Conservation (phyloP, 2,113 vertebrate species). For the Rhombomys opimus region DNA sequence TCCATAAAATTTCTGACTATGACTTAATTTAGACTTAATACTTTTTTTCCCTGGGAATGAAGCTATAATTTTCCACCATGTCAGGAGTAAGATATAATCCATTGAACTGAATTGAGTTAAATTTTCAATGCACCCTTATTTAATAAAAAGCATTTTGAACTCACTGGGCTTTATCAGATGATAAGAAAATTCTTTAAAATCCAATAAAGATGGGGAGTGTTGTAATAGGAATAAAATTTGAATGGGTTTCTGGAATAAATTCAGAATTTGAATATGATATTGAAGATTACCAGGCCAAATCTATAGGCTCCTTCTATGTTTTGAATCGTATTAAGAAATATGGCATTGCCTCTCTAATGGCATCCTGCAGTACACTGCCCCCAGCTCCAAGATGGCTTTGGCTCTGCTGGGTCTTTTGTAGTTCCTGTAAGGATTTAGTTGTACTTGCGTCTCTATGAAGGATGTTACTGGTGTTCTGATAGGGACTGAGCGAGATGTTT, state of each 20-base stretch:
- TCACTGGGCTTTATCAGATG: conserved; percentile 46
- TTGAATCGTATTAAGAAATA: conserved; percentile 54
- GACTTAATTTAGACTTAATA: conserved; percentile 41
- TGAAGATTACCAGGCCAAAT: conserved; percentile 1
- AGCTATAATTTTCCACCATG: conserved; percentile 60
- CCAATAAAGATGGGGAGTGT: not conserved
- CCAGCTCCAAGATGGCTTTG: not conserved
- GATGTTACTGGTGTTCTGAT: not conserved
- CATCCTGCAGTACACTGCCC: not conserved
- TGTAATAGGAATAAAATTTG: conserved; percentile 54
- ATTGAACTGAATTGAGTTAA: conserved; percentile 65
- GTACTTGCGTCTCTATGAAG: not conserved
- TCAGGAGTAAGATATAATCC: conserved; percentile 54
- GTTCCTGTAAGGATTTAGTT: not conserved
- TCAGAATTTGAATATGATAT: conserved; percentile 62
- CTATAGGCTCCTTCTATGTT: not conserved
- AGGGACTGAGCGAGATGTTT: not conserved
- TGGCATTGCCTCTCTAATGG: not conserved
- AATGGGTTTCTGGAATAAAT: conserved; percentile 51
- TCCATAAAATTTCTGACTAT: conserved; percentile 26
- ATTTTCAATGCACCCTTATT: conserved; percentile 56
- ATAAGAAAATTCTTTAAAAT: conserved; percentile 59
- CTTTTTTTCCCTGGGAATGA: not conserved
- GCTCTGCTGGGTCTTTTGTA: not conserved
- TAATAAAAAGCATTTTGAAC: conserved; percentile 72